Conservation (phyloP, 2,113 vertebrate species). For the Reinhardtius hippoglossoides region DNA sequence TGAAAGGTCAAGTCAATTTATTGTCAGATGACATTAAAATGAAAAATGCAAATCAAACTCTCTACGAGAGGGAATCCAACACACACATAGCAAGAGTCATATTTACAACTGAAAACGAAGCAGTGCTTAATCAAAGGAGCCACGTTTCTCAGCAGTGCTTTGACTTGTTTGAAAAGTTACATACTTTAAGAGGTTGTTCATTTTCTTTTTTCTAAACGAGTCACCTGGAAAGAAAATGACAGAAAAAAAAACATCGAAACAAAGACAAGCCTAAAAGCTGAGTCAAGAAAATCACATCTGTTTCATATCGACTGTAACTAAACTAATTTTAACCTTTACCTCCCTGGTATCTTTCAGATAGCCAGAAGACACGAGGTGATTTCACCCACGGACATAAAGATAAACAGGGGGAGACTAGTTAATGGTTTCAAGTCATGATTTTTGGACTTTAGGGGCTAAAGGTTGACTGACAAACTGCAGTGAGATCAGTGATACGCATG, state of each 20-base stretch:
- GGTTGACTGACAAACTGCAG: not conserved
- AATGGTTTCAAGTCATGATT: not conserved
- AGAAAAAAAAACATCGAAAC: not conserved
- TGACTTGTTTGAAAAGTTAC: not conserved
- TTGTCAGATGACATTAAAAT: slow-evolving; percentile 43
- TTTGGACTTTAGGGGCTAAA: not conserved
- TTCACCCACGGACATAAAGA: not conserved
- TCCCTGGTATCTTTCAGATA: slow-evolving; percentile 5
- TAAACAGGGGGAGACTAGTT: not conserved
- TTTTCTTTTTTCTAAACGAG: not conserved
- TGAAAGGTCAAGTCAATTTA: slow-evolving; percentile 55
- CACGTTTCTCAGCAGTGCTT: not conserved
- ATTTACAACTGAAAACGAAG: slow-evolving; percentile 47
- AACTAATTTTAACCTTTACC: not conserved
- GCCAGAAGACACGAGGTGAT: not conserved
- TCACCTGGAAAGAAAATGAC: not conserved
- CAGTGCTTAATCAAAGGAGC: slow-evolving; percentile 25
- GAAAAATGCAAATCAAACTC: not conserved
- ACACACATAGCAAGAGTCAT: slow-evolving; percentile 20
- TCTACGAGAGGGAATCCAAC: slow-evolving; percentile 1
- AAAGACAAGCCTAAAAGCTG: not conserved
- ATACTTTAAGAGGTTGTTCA: not conserved
- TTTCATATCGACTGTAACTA: not conserved
- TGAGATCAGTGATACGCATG: not conserved
- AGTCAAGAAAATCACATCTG: not conserved